Conservation (phyloP, 2,888 invertebrate genomes). For the Pseudolycoriella hygida region DNA sequence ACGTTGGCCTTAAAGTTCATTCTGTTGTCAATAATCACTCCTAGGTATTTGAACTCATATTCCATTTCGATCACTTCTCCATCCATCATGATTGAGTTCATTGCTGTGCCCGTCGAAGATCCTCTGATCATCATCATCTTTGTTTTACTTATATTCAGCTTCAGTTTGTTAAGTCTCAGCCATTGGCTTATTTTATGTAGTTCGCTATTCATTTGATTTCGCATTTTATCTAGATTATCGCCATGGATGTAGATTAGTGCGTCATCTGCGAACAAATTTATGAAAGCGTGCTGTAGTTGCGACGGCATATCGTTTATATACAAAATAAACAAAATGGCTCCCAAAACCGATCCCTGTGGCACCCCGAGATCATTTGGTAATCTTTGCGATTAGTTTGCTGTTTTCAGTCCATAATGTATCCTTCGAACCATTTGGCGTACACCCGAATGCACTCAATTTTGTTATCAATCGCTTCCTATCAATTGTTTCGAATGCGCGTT, state of each 20-base stretch:
- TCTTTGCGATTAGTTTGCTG: neutral
- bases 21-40: neutral
- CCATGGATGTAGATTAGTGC: neutral
- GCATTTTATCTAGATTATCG: neutral
- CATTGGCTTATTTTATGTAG: neutral
- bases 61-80: neutral
- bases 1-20: neutral
- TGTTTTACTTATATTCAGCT: neutral
- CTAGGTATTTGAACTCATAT: neutral
- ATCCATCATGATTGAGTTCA: neutral
- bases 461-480: neutral
- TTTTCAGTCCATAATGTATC: too few species aligned
- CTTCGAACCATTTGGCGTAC: neutral
- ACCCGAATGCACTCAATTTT: neutral
- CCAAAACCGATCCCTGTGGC: neutral
- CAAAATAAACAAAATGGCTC: neutral
- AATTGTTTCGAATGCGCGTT: slow-evolving; percentile 1
- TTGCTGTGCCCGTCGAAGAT: too few species aligned
- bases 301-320: neutral
- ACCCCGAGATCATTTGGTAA: neutral
- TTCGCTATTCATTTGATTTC: neutral
- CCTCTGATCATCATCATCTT: neutral
- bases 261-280: neutral
- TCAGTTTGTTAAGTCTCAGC: neutral
- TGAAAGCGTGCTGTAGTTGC: neutral